Evolutionary conservation across 2,888 invertebrate genomes (phyloP), one percentile per base, ranked within the genome.

Genomic region (Mesorhabditis sp.): DNA sequence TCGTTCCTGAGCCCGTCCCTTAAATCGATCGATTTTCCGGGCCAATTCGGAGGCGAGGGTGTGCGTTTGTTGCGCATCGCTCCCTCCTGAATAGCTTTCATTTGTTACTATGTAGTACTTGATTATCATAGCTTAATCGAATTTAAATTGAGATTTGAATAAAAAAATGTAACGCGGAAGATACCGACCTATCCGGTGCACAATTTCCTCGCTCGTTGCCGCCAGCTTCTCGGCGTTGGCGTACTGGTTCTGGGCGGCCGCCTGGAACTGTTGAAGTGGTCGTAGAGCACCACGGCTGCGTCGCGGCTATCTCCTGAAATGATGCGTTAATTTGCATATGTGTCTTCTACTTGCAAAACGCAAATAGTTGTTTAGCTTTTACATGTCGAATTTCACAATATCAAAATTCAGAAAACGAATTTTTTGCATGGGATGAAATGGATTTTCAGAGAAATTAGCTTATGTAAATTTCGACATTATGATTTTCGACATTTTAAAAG

Each of bases 221-320:
- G 76, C 73, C 28, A 84, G 74, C 70, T 82, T 80, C 15, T 76
- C 70, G 43, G 82, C 82, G 69, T 83, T 84, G 5, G 65, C 71
- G 68, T 80, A 77, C 5, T 84, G 85, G 69, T 80, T 82, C 28
- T 72, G 70, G 13, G 84, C 84, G 7, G 85, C 80, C n/a, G 75
- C 70, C 64, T 76, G 77, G 67, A 84, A 84, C 64, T 81, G 76
- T 72, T 68, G 70, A 84, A 83, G 61, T 78, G 77, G 41, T 73
- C 70, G 50, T 76, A 72, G 13, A 80, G 70, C 2, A 65, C 67
- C 28, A 68, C 72, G 7, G 83, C 77, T 43, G 74, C 68, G 7
- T 63, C 62, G 28, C 71, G 67, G 63, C 74, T 77, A 6, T 78
- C 73, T 4, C 78, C 74, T 74, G 65, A 10, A 72, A 73, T 43